Conservation (phyloP, 2,113 vertebrate species). For the Myocastor coypus region DNA sequence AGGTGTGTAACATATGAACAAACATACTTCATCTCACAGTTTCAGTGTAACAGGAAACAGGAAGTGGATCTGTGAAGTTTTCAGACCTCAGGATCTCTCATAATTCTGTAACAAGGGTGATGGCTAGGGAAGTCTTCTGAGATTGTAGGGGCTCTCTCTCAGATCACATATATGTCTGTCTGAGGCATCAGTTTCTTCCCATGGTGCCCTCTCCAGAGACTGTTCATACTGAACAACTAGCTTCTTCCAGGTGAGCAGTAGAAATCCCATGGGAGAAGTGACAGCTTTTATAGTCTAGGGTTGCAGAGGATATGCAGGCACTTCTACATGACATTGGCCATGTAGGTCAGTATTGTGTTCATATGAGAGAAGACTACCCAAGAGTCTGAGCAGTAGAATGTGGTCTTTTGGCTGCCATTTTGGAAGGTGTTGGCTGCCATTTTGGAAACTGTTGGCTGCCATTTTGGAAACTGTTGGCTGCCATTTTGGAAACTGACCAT, state of each 20-base stretch:
- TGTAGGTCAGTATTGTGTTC: neutral
- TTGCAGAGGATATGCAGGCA: neutral
- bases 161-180: neutral
- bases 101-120: neutral
- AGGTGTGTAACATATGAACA: neutral
- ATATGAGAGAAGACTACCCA: neutral
- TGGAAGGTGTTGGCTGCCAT: neutral
- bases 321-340: neutral
- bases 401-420: neutral
- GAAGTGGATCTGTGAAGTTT: neutral
- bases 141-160: neutral
- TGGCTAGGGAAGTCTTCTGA: neutral
- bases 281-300: neutral
- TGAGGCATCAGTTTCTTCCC: neutral
- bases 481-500: neutral
- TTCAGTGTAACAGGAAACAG: neutral
- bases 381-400: neutral
- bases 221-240: neutral
- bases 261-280: neutral
- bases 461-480: neutral
- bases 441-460: neutral
- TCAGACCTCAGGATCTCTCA: neutral
- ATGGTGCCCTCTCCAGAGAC: neutral
- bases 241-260: conserved; percentile 1
- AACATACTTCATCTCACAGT: no score